Evolutionary conservation across 2,888 invertebrate species (phyloP), one percentile per base, ranked within the genome.

Genomic region (Erebia ligea): DNA sequence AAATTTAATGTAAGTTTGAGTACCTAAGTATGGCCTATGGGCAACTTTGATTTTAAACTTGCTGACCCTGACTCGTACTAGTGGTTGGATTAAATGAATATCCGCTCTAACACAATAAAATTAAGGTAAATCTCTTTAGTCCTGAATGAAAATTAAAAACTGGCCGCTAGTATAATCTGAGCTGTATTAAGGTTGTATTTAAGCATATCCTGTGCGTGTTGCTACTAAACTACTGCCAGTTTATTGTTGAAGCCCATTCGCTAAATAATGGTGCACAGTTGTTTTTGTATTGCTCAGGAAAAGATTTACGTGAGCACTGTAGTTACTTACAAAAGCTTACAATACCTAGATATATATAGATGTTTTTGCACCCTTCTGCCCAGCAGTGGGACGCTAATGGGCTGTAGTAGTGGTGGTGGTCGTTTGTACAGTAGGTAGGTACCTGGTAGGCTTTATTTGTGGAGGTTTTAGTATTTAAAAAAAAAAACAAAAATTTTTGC

Each of bases 191-290:
- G 42, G 50, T 65, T 65, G 42, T 65, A 65, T 65, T 82, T 78
- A 80, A 81, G 80, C 83, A 79, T 83, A 81, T 85, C 84, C 85
- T 84, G 82, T 78, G 79, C 75, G 77, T 76, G 84, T 82, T 82
- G 81, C 79, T 69, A 80, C 77, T 82, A 54, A 59, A 69, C 54
- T 64, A 82, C 85, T 84, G 85, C 86, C 83, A 77, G 65, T 45
- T 70, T 72, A 73, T 56, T 70, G 67, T 64, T 79, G 80, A 2
- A 69, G 54, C 10, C 1, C 54, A 48, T 76, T 71, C 82, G 69
- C 17, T 52, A 25, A 34, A 76, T 69, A 57, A 73, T 4, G 52
- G 80, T 82, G 84, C 80, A 69, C 52, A 65, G 66, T 11, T 2
- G 57, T 66, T 62, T 54, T 54, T 62, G 15, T 48, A 4, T 13